Evolutionary conservation across 1,140 invertebrate genomes (phyloP).

Genomic region (Cyclargus thomasi): DNA sequence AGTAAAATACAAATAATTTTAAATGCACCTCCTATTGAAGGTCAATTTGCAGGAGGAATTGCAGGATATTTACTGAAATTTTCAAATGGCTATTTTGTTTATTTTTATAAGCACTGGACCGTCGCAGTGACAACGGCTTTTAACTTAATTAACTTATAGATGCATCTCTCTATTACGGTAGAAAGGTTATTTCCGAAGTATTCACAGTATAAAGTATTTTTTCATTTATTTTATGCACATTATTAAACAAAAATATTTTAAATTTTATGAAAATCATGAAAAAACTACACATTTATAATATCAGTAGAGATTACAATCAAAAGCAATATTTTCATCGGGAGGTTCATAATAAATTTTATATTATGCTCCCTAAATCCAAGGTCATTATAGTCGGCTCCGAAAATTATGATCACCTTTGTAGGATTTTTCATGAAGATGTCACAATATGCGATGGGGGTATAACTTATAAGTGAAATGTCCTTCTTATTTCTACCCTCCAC

Average conservation of each 20-base stretch:
- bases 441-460: too few relatives aligned
- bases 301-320: too few relatives aligned
- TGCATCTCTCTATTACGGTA: slow-evolving; percentile 7
- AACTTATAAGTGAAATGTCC: too few relatives aligned
- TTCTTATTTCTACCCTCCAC: too few relatives aligned
- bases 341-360: too few relatives aligned
- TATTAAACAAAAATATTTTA: background rate
- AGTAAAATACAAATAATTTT: background rate
- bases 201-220: background rate
- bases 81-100: background rate
- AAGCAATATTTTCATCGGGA: too few relatives aligned
- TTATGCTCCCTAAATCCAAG: too few relatives aligned
- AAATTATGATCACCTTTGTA: too few relatives aligned
- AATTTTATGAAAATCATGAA: too few relatives aligned
- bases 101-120: background rate
- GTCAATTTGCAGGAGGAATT: background rate
- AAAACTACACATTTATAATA: too few relatives aligned
- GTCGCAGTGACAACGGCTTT: slow-evolving; percentile 23
- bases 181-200: slow-evolving; percentile 13
- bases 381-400: too few relatives aligned
- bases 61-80: background rate
- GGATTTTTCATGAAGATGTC: too few relatives aligned
- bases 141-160: slow-evolving; percentile 25
- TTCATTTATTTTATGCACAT: background rate
- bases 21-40: background rate